Base-by-base conservation (phyloP, 2,888 invertebrate species). In the Pherbina coryleti region DNA sequence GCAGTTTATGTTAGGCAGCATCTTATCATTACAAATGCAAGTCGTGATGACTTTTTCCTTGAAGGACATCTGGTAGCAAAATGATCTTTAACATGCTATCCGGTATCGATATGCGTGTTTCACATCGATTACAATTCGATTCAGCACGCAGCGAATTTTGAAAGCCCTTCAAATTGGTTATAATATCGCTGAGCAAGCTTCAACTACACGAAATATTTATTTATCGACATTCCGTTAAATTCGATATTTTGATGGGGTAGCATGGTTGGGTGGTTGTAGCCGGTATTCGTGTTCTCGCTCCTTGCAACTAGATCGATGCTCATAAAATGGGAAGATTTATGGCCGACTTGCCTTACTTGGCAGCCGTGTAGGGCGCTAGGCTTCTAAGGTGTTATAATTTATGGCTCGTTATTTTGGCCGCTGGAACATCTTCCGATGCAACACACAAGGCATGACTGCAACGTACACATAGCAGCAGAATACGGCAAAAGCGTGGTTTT, bases 291-390 rank as follows among this genome's bases (percentile, higher is more conserved):
- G 22, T 57, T 51, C 28, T 17, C 62, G 2, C 49, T 62, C 73
- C 53, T 51, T 53, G 28, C 64, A 28, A n/a, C 75, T 28, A 31
- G 37, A 75, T 75, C 67, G 66, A 67, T 37, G 75, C 75, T 67
- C 55, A 55, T 75, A 75, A 75, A 75, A 37, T 4, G 37, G 14
- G n/a, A 67, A 75, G 67, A 75, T 75, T 75, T 75, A 75, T 75
- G 66, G 37, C 75, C 55, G 66, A n/a, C 60, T n/a, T 51, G 71
- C 28, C 25, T 44, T 49, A 37, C 75, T 37, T 19, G 31, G 60
- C 25, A 17, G 44, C 55, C 51, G 57, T 22, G 28, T 17, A 51
- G 28, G 53, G 19, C 25, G 28, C 44, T 22, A 19, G 11, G 51
- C 11, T 53, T 22, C 53, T 55, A 22, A 75, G 66, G 75, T 75